These are phyloP conservation scores for Lamellibrachia columna DNA, from an alignment of 2,888 invertebrate species.

Conservation along the genomic window DNA sequence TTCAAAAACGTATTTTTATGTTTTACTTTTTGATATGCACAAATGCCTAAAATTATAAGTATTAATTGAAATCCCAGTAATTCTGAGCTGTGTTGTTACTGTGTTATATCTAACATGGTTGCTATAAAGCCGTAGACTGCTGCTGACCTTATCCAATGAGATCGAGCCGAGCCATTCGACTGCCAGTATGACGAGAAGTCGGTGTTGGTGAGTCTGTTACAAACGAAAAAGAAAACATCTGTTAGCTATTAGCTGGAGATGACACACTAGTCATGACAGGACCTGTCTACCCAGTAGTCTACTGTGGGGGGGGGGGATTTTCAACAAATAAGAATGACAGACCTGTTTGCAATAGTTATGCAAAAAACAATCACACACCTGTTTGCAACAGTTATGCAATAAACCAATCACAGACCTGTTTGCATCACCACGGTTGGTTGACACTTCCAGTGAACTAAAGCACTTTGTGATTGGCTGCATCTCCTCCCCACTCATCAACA, in stretches of 20 bases:
- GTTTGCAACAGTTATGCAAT: neutral
- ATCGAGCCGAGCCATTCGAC: conserved; percentile 62
- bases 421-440: conserved; percentile 57
- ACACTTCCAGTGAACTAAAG: conserved; percentile 57
- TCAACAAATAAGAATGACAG: neutral
- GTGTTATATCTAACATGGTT: neutral
- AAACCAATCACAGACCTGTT: conserved; percentile 49
- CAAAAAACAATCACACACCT: neutral
- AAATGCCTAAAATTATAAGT: too few relatives aligned
- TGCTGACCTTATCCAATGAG: conserved; percentile 62
- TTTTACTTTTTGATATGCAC: too few relatives aligned
- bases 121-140: neutral
- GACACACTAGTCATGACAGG: neutral
- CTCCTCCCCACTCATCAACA: conserved; percentile 55
- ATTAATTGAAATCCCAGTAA: too few relatives aligned
- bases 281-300: neutral
- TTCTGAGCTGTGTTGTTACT: neutral
- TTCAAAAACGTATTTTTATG: too few relatives aligned
- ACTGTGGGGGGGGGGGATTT: neutral
- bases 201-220: conserved; percentile 24
- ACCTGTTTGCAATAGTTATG: neutral
- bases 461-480: conserved; percentile 56
- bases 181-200: conserved; percentile 61
- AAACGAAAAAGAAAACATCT: neutral
- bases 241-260: neutral